phyloP scores from a whole-genome alignment of 2,113 vertebrate species.

The Pomatorhinus ruficollis region DNA sequence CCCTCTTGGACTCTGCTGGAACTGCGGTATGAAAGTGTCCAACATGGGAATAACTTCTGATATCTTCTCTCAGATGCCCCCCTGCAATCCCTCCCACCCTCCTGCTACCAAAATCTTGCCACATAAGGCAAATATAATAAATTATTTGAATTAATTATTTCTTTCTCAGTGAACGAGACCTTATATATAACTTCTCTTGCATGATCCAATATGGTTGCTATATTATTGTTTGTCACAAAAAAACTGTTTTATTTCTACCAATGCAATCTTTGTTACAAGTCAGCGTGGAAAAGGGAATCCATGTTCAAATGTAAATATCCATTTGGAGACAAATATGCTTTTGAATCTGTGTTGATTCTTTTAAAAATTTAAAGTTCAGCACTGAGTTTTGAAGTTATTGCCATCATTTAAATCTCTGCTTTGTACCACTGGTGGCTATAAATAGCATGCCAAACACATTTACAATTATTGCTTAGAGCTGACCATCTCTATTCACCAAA shows the following conservation, averaged over 20 bases:
- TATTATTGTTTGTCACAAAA: background rate
- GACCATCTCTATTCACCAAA: background rate
- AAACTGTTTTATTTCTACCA: background rate
- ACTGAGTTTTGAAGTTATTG: background rate
- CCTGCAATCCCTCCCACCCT: rapidly evolving
- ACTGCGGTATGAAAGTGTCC: background rate
- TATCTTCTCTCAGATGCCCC: background rate
- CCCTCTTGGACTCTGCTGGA: background rate
- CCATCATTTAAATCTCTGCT: background rate
- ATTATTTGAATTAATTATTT: background rate
- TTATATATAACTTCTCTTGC: background rate
- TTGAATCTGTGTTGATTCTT: background rate
- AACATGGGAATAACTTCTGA: background rate
- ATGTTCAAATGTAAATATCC: background rate
- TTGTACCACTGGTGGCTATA: background rate
- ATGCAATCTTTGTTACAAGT: background rate
- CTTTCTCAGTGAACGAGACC: background rate
- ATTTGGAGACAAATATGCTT: background rate
- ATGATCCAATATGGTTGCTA: too few species aligned
- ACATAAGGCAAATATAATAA: background rate
- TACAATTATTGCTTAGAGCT: background rate
- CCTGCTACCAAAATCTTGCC: background rate
- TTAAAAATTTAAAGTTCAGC: background rate
- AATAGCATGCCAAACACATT: background rate
- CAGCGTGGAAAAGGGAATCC: background rate